A percentile compares a stretch with the other conserved stretches of the same genome.
Evolutionary conservation across 2,797 vertebrate genomes (phyloP).

Genomic region (Aplochiton taeniatus): DNA sequence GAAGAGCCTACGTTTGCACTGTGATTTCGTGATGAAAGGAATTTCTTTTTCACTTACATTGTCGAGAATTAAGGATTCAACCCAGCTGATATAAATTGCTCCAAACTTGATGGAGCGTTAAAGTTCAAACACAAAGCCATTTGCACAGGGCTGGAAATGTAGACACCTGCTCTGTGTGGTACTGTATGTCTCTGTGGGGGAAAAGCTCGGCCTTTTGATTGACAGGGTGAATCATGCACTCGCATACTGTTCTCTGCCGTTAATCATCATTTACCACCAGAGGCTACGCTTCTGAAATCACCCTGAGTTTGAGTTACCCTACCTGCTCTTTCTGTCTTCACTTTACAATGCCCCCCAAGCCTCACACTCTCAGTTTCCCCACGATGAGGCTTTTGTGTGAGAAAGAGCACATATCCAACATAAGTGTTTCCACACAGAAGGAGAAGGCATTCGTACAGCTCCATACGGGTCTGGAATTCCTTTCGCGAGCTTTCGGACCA

Average conservation of each 20-base stretch:
- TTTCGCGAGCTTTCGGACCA: no score
- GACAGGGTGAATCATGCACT: slow-evolving; percentile 61
- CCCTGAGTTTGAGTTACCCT: slow-evolving; percentile 4
- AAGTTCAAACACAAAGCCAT: no score
- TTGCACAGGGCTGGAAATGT: slow-evolving; percentile 58
- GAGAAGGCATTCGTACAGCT: no score
- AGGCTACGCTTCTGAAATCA: slow-evolving; percentile 51
- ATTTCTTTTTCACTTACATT: no score
- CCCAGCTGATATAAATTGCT: no score
- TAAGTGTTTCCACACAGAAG: no score
- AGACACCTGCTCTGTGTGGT: slow-evolving; percentile 58
- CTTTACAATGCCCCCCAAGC: slow-evolving; percentile 10
- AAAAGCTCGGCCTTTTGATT: slow-evolving; percentile 53
- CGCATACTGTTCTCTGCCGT: slow-evolving; percentile 52
- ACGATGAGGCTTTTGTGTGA: no score
- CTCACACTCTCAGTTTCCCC: slow-evolving; percentile 38
- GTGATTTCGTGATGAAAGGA: no score
- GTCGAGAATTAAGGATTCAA: no score
- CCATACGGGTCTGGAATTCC: not conserved
- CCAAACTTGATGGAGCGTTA: no score
- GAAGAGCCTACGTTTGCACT: no score
- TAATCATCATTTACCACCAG: slow-evolving; percentile 58
- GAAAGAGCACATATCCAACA: no score
- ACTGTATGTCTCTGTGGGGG: slow-evolving; percentile 61
- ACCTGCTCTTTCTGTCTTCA: not conserved